phyloP scores from a whole-genome alignment of 2,888 invertebrate genomes.

The Nomada ferruginata region DNA sequence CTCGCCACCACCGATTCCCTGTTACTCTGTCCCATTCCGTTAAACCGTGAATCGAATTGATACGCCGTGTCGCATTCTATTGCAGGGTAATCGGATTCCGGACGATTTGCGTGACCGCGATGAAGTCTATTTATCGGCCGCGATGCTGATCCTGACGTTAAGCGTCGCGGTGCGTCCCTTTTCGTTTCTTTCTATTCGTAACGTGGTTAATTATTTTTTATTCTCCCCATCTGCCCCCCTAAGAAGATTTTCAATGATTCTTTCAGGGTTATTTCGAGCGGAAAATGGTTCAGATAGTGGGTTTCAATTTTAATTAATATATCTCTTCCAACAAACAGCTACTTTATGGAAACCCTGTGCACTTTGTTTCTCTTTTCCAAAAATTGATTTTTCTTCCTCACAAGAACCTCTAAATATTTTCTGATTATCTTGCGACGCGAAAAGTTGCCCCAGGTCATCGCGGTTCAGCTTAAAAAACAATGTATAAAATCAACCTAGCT shows the following conservation, averaged over 20 bases:
- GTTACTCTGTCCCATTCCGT: constrained; percentile 16
- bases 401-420: too few relatives aligned
- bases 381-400: too few relatives aligned
- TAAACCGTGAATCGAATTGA: constrained; percentile 71
- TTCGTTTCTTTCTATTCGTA: not conserved
- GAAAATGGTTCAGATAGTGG: not conserved
- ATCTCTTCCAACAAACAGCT: not conserved
- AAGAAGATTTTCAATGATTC: not conserved
- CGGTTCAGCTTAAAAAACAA: too few relatives aligned
- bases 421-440: too few relatives aligned
- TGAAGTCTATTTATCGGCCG: constrained; percentile 63
- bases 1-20: not conserved
- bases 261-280: not conserved
- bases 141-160: constrained; percentile 11
- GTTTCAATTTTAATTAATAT: too few relatives aligned
- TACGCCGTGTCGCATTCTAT: constrained; percentile 67
- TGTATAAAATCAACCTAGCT: too few relatives aligned
- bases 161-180: not conserved
- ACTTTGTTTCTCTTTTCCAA: too few relatives aligned
- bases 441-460: too few relatives aligned
- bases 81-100: constrained; percentile 69
- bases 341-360: not conserved
- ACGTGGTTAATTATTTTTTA: constrained; percentile 14
- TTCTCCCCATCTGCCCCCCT: not conserved
- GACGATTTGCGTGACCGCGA: constrained; percentile 64